Evolutionary conservation across 2,113 vertebrate genomes (phyloP), one percentile per base, ranked within the genome.

Genomic region (Crypturellus undulatus): DNA sequence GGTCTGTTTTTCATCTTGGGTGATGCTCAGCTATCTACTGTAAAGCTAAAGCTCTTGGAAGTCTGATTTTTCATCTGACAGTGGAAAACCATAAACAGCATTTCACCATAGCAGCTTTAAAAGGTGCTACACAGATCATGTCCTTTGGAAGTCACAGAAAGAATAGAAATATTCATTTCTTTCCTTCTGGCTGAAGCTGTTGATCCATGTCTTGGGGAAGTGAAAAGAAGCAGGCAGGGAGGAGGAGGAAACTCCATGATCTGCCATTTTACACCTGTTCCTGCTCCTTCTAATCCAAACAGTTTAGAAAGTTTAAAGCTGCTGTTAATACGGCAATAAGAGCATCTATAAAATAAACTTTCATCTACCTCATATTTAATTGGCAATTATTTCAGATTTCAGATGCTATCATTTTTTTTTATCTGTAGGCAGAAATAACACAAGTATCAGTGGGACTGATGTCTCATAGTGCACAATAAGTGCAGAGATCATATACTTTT

Each of bases 301-400:
- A 70, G 32, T 16, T 73, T 51, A 52, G 43, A 68, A 77, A 62
- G 28, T 65, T 67, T 13, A 42, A 78, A 47, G 36, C 62, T 92
- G 32, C 68, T 54, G 28, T 62, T 73, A 91, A 12, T 22, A 20
- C 8, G 85, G 47, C 9, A 51, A n/a, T 42, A 38, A 65, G 62
- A 91, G 73, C 82, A 64, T 54, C 52, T 90, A 65, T 59, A 87
- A 95, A 96, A 73, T 89, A 56, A 92, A 83, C 85, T 94, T 97
- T 94, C 65, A 94, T 94, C 43, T 65, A 88, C 82, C 38, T 80
- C 49, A 73, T 89, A 87, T 47, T 90, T 90, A 92, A 94, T 88
- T 38, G 58, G 90, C 83, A 96, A 94, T 90, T 94, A 95, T 96
- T 97, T 96, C 86, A 94, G 94, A 93, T 95, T 91, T 92, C 77